A percentile compares a stretch with the other conserved stretches of the same genome.
Evolutionary conservation across 2,113 vertebrate genomes (phyloP).

Genomic region (Caloenas nicobarica): DNA sequence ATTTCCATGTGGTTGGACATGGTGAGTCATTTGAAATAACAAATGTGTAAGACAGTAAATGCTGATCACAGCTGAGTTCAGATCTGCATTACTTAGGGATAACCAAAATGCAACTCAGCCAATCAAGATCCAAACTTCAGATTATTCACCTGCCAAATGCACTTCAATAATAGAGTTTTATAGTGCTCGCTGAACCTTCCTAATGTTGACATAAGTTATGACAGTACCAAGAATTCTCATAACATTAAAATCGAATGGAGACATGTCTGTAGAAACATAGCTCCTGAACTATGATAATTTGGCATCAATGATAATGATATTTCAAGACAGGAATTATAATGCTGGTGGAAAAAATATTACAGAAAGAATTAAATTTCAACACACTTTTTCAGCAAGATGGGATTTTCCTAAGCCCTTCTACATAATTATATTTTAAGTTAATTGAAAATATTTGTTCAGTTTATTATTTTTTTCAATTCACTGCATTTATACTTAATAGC

Average conservation of each 20-base stretch:
- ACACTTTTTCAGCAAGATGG: neutral
- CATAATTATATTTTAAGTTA: neutral
- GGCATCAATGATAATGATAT: conserved; percentile 38
- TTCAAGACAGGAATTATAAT: conserved; percentile 55
- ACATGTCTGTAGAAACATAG: conserved; percentile 33
- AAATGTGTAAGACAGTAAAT: neutral
- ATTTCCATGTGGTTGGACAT: neutral
- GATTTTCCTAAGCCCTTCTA: neutral
- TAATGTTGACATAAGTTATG: conserved; percentile 8
- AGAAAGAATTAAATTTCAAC: neutral
- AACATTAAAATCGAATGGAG: conserved; percentile 17
- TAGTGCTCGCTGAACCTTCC: neutral
- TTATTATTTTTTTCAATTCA: neutral
- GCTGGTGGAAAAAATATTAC: neutral
- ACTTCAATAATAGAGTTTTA: neutral
- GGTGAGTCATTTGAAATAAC: neutral
- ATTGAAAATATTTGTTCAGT: conserved; percentile 27
- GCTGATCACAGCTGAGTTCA: neutral
- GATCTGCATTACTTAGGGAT: conserved; percentile 14
- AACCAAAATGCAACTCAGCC: neutral
- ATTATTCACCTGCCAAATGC: neutral
- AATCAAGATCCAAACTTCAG: neutral
- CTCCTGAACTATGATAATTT: conserved; percentile 54
- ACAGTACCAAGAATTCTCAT: neutral
- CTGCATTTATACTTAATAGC: neutral